Evolutionary conservation across 23 tunicate species (phyloP).

Genomic region (Styela clava): DNA sequence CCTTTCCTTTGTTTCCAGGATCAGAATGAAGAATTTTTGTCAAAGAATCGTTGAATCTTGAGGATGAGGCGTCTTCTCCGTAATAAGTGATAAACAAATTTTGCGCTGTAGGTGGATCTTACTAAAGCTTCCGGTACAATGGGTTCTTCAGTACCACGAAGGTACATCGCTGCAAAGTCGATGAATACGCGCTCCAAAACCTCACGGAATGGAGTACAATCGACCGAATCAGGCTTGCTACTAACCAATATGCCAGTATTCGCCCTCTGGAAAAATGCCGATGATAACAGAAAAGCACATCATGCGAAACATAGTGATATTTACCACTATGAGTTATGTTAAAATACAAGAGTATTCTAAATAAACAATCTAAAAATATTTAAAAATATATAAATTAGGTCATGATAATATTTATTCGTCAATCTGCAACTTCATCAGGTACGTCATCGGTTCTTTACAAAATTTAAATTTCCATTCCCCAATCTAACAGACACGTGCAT

Average conservation of each 20-base stretch:
- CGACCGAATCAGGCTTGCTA: background rate
- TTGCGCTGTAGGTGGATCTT: slow-evolving; percentile 31
- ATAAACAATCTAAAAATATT: no score
- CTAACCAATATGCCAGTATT: background rate
- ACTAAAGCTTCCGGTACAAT: slow-evolving; percentile 29
- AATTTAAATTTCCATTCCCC: no score
- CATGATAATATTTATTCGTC: no score
- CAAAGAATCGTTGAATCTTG: slow-evolving; percentile 12
- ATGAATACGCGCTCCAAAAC: slow-evolving; percentile 25
- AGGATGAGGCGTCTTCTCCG: slow-evolving; percentile 38
- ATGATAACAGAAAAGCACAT: no score
- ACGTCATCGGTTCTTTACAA: no score
- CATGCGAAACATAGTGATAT: no score
- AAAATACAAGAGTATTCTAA: no score
- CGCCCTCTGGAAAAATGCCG: background rate
- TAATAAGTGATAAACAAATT: slow-evolving; percentile 30
- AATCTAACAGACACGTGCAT: no score
- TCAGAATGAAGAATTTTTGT: slow-evolving; percentile 35
- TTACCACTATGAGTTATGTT: no score
- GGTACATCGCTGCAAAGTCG: slow-evolving; percentile 27
- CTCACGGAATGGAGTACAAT: slow-evolving; percentile 15
- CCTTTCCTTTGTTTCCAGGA: slow-evolving; percentile 13
- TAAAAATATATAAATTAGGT: no score
- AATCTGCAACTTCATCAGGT: no score
- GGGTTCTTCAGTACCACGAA: slow-evolving; percentile 10